Base-by-base conservation (phyloP, 2,113 vertebrate species). In the Limnothrissa miodon region DNA sequence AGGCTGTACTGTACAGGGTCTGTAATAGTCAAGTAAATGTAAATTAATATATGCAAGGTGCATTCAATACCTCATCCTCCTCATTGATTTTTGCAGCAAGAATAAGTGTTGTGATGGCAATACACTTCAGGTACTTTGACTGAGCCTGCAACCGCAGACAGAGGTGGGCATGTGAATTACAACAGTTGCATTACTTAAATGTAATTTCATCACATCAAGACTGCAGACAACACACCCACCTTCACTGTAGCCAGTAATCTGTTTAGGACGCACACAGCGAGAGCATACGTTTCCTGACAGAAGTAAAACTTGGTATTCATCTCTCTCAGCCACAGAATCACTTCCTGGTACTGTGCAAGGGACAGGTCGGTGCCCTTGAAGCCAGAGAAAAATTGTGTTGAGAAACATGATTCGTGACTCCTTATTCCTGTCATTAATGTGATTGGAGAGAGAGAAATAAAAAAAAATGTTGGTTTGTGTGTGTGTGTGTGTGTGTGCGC, bases 51-150 rank as follows among this genome's bases (percentile, higher is more conserved):
- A 23, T 56, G 29, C 59, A 66, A n/a, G 33, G 59, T 66, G 25
- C 59, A 29, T 29, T 29, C 33, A 80, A 66, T 88, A 95, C 94
- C 93, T 96, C 95, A 21, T 96, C 93, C 85, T 97, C 96, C 86
- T 97, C 95, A 0, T 92, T 95, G 89, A 90, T 85, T 91, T 97
- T 96, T 86, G 94, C 95, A 82, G 95, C 95, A 15, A 97, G 93
- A 86, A 96, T 89, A 74, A 97, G 89, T 36, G 95, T 96, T 85
- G 95, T 94, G 78, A 95, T 92, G 11, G 92, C 89, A 10, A 92
- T 94, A 82, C 94, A 92, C 66, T 90, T 93, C 79, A 96, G 92
- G 80, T 95, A 94, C 78, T 95, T 94, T 44, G 93, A 88, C 86
- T 93, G 94, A 36, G 94, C 93, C 96, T 98, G 87, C 4, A 85